These are phyloP conservation scores for Dermatophagoides farinae DNA, from an alignment of 1,140 invertebrate genomes.

Conservation along the genomic window DNA sequence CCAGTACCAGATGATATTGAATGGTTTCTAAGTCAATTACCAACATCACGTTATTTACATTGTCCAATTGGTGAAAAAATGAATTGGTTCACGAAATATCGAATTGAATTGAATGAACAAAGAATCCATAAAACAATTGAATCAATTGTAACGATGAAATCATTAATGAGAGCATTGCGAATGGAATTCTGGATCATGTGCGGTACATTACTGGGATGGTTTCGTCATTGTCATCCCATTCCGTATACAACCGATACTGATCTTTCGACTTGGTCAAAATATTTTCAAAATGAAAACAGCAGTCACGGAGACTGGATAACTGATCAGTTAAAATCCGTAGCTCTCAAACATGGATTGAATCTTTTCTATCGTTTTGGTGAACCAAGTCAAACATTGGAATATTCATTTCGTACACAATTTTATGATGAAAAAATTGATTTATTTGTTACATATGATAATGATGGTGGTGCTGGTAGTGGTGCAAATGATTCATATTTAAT, in stretches of 20 bases:
- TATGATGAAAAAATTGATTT: not conserved
- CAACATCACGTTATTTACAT: slow-evolving; percentile 1
- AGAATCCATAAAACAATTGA: not conserved
- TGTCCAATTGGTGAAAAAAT: not conserved
- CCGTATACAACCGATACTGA: slow-evolving; percentile 35
- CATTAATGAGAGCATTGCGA: not conserved
- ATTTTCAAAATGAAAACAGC: slow-evolving; percentile 11
- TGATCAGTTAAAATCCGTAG: not conserved
- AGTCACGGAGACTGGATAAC: not conserved
- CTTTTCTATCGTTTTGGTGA: not conserved
- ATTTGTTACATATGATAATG: not conserved
- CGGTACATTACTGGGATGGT: slow-evolving; percentile 27
- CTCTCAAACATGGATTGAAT: not conserved
- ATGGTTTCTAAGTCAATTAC: not conserved
- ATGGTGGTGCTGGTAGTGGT: too few relatives aligned
- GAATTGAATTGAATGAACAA: not conserved
- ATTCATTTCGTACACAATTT: not conserved
- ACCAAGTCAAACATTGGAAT: not conserved
- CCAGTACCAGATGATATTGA: not conserved
- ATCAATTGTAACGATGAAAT: not conserved
- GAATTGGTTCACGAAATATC: not conserved
- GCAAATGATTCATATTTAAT: not conserved
- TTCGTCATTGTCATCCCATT: slow-evolving; percentile 35
- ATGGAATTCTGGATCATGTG: not conserved
- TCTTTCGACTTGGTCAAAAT: slow-evolving; percentile 28